Evolutionary conservation across 2,797 vertebrate species (phyloP).

Genomic region (Cirrhinus molitorella): DNA sequence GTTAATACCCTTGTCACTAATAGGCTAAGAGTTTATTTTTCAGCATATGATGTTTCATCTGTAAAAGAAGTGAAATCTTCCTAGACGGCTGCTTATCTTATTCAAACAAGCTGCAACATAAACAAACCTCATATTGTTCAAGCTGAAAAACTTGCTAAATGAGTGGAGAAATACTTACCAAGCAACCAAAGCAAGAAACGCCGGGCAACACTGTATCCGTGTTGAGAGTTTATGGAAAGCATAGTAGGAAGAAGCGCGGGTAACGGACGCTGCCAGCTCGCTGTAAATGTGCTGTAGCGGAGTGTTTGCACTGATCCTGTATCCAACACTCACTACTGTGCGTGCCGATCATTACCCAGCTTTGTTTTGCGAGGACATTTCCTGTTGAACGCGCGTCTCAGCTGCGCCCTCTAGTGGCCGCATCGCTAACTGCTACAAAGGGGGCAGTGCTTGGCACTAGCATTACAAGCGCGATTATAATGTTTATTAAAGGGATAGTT

Average conservation of each 20-base stretch:
- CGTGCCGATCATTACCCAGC: constrained; percentile 17
- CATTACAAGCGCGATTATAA: neutral
- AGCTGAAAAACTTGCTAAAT: constrained; percentile 36
- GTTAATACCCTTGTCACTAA: neutral
- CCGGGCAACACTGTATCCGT: constrained; percentile 68
- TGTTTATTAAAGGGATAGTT: neutral
- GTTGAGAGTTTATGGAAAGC: constrained; percentile 63
- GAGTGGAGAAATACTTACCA: constrained; percentile 76
- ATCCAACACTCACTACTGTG: constrained; percentile 37
- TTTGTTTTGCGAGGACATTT: constrained; percentile 54
- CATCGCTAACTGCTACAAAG: neutral
- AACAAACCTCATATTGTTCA: neutral
- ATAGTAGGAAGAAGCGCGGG: constrained; percentile 68
- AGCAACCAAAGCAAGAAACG: constrained; percentile 70
- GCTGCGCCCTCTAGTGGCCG: constrained; percentile 75
- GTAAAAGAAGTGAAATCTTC: neutral
- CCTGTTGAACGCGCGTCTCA: constrained; percentile 67
- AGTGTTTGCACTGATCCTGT: constrained; percentile 55
- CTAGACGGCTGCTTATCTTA: neutral
- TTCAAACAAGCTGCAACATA: neutral
- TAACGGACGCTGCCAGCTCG: constrained; percentile 43
- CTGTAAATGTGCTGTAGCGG: constrained; percentile 26
- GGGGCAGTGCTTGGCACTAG: neutral
- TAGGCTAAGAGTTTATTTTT: too few relatives aligned
- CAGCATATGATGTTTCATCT: neutral